These are phyloP conservation scores for Cygnus olor DNA, from an alignment of 2,797 vertebrate genomes.

Conservation along the genomic window DNA sequence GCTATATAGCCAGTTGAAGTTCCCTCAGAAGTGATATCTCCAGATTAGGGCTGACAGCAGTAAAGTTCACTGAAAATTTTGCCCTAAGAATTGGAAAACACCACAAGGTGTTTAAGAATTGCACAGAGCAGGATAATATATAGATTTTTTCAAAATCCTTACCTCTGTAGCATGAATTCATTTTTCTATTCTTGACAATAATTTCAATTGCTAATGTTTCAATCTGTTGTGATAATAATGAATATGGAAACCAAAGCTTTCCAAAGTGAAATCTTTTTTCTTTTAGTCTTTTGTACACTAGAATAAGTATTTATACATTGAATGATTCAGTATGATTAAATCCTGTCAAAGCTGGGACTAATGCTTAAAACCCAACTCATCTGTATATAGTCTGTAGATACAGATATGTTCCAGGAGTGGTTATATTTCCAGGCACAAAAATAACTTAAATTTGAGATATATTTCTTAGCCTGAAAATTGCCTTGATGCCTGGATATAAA, in stretches of 20 bases:
- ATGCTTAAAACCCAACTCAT: background rate
- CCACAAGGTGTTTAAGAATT: background rate
- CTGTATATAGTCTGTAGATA: background rate
- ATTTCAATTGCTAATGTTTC: conserved; percentile 40
- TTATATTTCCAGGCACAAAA: background rate
- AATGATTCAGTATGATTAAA: background rate
- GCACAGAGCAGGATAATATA: background rate
- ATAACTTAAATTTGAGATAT: background rate
- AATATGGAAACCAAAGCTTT: conserved; percentile 39
- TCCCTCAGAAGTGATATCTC: background rate
- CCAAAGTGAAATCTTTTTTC: conserved; percentile 33
- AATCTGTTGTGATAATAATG: conserved; percentile 23
- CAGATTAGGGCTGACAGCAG: background rate
- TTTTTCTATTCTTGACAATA: conserved; percentile 41
- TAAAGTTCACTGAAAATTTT: background rate
- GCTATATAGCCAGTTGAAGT: conserved; percentile 8
- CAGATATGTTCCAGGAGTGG: background rate
- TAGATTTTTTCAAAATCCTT: background rate
- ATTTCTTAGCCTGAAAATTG: background rate
- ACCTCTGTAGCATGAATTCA: background rate
- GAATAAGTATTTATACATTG: background rate
- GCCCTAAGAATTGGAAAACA: conserved; percentile 17
- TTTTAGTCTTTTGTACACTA: conserved; percentile 18
- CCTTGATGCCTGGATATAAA: background rate
- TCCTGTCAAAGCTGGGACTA: background rate